phyloP scores from a whole-genome alignment of 2,888 invertebrate species.

The Dichetophora obliterata region DNA sequence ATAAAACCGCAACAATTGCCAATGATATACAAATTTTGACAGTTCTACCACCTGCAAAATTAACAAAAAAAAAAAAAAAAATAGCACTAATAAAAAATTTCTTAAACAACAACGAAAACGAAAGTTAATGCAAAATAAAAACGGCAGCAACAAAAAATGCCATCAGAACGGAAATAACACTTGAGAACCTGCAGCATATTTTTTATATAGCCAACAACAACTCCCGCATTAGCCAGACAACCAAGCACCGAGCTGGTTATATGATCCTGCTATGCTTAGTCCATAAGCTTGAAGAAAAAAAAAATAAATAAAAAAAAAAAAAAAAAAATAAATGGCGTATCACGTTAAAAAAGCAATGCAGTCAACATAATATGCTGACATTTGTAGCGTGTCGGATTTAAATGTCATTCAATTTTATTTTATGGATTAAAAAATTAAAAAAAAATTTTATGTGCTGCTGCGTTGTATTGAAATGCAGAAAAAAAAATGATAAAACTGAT shows the following conservation, averaged over 20 bases:
- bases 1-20: too few relatives aligned
- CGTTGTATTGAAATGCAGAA: not conserved
- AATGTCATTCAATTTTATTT: constrained; percentile 45
- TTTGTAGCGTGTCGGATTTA: constrained; percentile 46
- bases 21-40: not conserved
- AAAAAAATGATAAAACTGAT: not conserved
- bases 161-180: constrained; percentile 21
- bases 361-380: constrained; percentile 39
- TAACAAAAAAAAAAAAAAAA: not conserved
- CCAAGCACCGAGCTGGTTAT: not conserved
- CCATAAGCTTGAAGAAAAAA: not conserved
- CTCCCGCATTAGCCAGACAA: not conserved
- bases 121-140: not conserved
- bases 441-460: not conserved
- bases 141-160: constrained; percentile 2
- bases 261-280: not conserved
- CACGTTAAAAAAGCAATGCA: constrained; percentile 6
- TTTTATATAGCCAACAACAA: not conserved
- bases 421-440: not conserved
- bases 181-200: not conserved
- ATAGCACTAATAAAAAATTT: too few relatives aligned
- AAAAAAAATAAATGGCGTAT: not conserved
- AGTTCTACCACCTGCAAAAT: not conserved
- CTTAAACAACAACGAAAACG: not conserved
- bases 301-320: not conserved